Conservation (phyloP, 2,888 invertebrate genomes). For the Eupsilia transversa region DNA sequence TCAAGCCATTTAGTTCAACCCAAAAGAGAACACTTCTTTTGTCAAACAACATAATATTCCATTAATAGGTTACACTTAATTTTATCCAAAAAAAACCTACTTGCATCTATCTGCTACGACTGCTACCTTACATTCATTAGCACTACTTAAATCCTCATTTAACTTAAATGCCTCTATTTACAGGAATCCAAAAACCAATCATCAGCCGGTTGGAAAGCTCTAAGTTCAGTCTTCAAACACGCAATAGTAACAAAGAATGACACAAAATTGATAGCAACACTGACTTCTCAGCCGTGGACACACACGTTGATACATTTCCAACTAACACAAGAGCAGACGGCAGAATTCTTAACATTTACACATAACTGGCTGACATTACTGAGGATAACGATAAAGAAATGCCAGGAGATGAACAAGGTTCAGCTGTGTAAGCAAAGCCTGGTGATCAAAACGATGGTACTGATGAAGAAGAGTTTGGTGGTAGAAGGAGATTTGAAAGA, state of each 20-base stretch:
- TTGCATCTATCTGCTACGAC: too few relatives aligned
- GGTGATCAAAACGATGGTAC: constrained; percentile 78
- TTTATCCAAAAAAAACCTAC: neutral
- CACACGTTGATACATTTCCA: constrained; percentile 84
- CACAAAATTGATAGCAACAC: constrained; percentile 77
- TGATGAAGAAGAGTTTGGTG: constrained; percentile 77
- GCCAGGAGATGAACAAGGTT: constrained; percentile 71
- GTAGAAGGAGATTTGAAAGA: constrained; percentile 73
- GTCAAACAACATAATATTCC: neutral
- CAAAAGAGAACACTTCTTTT: neutral
- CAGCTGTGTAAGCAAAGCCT: constrained; percentile 79
- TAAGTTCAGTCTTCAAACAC: constrained; percentile 84
- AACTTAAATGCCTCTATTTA: neutral
- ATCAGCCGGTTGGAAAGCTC: constrained; percentile 84
- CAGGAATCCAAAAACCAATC: constrained; percentile 83
- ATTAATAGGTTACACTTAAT: neutral
- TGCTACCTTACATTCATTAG: neutral
- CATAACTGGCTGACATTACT: constrained; percentile 83
- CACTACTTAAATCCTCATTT: neutral
- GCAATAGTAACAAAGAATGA: constrained; percentile 82
- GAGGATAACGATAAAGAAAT: constrained; percentile 79
- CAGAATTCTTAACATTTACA: constrained; percentile 82
- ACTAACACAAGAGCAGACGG: constrained; percentile 79
- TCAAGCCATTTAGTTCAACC: neutral
- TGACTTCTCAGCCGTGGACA: constrained; percentile 87